Evolutionary conservation across 2,797 vertebrate genomes (phyloP).

Genomic region (Odontamblyopus lacepedii): DNA sequence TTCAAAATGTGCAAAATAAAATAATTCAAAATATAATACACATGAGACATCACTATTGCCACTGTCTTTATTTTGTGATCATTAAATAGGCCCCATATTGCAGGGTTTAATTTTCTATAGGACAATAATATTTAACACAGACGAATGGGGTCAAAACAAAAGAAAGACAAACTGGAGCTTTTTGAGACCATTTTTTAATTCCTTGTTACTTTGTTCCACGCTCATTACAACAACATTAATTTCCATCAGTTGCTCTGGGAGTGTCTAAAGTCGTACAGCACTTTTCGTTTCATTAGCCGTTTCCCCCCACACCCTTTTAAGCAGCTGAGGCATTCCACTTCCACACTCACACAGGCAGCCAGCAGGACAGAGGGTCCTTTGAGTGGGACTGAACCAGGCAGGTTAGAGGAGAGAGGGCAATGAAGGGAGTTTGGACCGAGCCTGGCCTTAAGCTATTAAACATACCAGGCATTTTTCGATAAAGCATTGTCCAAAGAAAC

Average conservation of each 20-base stretch:
- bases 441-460: conserved; percentile 48
- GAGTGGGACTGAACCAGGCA: conserved; percentile 51
- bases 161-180: background rate
- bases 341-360: conserved; percentile 72
- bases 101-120: too few relatives aligned
- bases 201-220: background rate
- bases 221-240: conserved; percentile 5
- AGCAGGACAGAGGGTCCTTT: conserved; percentile 76
- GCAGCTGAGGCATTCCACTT: conserved; percentile 79
- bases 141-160: too few relatives aligned
- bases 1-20: too few relatives aligned
- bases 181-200: background rate
- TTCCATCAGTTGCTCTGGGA: conserved; percentile 42
- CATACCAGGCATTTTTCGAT: conserved; percentile 41
- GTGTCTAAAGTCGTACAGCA: conserved; percentile 65
- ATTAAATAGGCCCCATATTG: too few relatives aligned
- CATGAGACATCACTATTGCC: too few relatives aligned
- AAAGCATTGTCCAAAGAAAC: conserved; percentile 23
- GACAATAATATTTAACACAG: too few relatives aligned
- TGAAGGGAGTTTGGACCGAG: conserved; percentile 56
- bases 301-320: conserved; percentile 55
- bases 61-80: too few relatives aligned
- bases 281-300: conserved; percentile 72
- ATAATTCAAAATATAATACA: too few relatives aligned
- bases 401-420: conserved; percentile 46